A percentile compares a stretch with the other conserved stretches of the same genome.
Evolutionary conservation across 2,888 invertebrate species (phyloP).

Genomic region (Osedax fenrisi): DNA sequence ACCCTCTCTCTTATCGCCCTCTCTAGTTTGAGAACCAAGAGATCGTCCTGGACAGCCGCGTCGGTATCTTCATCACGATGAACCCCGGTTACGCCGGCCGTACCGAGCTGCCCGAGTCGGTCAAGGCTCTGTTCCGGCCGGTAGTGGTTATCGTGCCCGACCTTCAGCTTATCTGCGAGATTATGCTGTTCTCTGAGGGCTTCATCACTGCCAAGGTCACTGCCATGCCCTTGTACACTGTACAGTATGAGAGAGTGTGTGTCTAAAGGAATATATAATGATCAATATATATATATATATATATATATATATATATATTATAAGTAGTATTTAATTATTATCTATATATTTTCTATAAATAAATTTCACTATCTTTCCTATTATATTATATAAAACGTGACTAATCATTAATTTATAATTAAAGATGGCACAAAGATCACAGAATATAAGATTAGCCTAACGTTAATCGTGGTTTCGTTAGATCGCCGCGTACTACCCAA

Average conservation of each 20-base stretch:
- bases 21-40: conserved; percentile 73
- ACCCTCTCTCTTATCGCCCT: too few relatives aligned
- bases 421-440: too few relatives aligned
- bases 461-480: neutral
- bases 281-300: too few relatives aligned
- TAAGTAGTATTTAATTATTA: too few relatives aligned
- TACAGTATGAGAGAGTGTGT: too few relatives aligned
- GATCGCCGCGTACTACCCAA: neutral
- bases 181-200: conserved; percentile 81
- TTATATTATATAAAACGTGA: too few relatives aligned
- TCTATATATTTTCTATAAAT: too few relatives aligned
- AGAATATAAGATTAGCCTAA: too few relatives aligned
- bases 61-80: conserved; percentile 87
- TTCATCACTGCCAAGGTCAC: conserved; percentile 71
- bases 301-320: too few relatives aligned
- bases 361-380: too few relatives aligned
- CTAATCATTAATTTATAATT: too few relatives aligned
- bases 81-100: conserved; percentile 84
- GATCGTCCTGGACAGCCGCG: conserved; percentile 68
- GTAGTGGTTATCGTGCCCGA: conserved; percentile 84
- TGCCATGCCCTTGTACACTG: too few relatives aligned
- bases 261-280: neutral
- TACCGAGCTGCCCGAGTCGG: conserved; percentile 73
- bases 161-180: conserved; percentile 77
- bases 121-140: conserved; percentile 78